Conservation (phyloP, 35 echinoderm and acorn worm genomes). For the Hemicentrotus pulcherrimus region DNA sequence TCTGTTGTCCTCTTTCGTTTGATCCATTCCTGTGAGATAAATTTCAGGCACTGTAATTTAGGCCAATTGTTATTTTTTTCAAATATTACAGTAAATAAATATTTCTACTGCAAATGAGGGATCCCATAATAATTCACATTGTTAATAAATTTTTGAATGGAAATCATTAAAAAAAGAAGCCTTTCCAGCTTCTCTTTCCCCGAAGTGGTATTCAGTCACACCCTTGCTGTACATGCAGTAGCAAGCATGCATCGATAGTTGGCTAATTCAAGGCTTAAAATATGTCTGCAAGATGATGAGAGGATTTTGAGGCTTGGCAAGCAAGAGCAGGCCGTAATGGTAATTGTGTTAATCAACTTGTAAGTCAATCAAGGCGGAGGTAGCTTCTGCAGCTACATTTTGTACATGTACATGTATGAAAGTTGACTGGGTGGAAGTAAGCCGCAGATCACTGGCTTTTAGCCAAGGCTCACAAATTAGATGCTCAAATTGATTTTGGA, state of each 20-base stretch:
- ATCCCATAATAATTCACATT: too few relatives aligned
- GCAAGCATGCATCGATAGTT: background rate
- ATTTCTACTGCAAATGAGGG: too few relatives aligned
- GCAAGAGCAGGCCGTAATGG: conserved; percentile 6
- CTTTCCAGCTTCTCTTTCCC: too few relatives aligned
- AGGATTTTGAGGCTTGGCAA: conserved; percentile 21
- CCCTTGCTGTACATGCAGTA: background rate
- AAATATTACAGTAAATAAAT: too few relatives aligned
- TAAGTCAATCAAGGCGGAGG: conserved; percentile 10
- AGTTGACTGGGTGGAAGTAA: background rate
- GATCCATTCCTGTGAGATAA: too few relatives aligned
- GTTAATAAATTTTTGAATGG: too few relatives aligned
- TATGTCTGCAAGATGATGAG: conserved; percentile 11
- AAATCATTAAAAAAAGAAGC: too few relatives aligned
- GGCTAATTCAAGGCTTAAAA: background rate
- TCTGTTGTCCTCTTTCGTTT: too few relatives aligned
- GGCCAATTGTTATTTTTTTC: too few relatives aligned
- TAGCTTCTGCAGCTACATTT: background rate
- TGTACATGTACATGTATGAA: background rate
- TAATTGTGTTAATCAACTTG: conserved; percentile 30
- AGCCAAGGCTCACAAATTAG: conserved; percentile 44
- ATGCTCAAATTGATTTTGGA: conserved; percentile 5
- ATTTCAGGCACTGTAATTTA: too few relatives aligned
- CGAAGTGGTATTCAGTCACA: background rate
- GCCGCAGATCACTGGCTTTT: conserved; percentile 37